phyloP scores from a whole-genome alignment of 2,113 vertebrate species.

The Microtus ochrogaster region DNA sequence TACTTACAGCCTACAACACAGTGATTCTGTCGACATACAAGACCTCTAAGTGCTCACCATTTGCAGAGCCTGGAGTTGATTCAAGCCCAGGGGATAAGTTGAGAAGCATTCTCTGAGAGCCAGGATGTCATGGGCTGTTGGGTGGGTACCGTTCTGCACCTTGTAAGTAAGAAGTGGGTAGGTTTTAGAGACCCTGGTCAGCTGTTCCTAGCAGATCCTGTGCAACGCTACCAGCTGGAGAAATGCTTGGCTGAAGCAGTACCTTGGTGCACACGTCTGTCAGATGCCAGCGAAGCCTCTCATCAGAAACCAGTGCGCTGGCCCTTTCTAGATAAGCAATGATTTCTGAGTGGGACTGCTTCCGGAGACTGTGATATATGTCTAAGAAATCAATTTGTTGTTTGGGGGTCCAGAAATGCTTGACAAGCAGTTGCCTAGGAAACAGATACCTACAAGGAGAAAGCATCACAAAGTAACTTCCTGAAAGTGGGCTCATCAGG shows the following conservation, averaged over 20 bases:
- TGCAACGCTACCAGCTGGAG: not conserved
- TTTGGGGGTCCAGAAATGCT: conserved; percentile 93
- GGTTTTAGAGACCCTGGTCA: not conserved
- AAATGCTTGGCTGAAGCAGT: not conserved
- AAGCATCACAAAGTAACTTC: not conserved
- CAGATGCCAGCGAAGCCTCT: conserved; percentile 83
- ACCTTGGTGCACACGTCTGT: conserved; percentile 90
- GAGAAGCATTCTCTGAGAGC: conserved; percentile 89
- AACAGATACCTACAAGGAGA: conserved; percentile 91
- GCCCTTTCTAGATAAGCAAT: conserved; percentile 84
- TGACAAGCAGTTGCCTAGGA: conserved; percentile 94
- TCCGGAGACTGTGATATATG: conserved; percentile 87
- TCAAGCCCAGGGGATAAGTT: conserved; percentile 87
- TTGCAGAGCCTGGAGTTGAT: conserved; percentile 84
- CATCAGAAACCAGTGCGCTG: conserved; percentile 78
- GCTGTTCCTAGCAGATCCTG: not conserved
- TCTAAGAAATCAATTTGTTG: conserved; percentile 91
- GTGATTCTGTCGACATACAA: not conserved
- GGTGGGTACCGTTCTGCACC: conserved; percentile 90
- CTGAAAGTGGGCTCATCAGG: conserved; percentile 37
- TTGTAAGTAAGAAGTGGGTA: conserved; percentile 61
- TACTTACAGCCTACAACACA: not conserved
- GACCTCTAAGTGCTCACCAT: conserved; percentile 86
- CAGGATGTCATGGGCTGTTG: conserved; percentile 87
- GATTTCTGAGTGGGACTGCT: conserved; percentile 81